These are phyloP conservation scores for Pachydiplax longipennis DNA, from an alignment of 2,888 invertebrate species.

Conservation along the genomic window DNA sequence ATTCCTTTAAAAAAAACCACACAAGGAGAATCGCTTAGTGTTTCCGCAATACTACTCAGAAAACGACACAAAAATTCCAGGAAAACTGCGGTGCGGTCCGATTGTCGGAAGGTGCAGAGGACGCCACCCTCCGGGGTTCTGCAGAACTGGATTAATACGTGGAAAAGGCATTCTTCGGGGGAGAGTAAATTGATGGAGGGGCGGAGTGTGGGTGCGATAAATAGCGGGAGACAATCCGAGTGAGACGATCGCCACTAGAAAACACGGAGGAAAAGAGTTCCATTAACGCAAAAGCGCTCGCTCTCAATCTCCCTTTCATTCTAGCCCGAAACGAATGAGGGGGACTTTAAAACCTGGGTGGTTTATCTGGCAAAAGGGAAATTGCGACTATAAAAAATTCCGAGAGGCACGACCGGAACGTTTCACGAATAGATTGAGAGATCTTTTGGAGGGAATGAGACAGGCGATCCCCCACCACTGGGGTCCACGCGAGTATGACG, in stretches of 20 bases:
- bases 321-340: background rate
- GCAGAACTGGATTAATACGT: background rate
- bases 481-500: background rate
- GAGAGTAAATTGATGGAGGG: background rate
- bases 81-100: background rate
- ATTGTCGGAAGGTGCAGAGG: background rate
- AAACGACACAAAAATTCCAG: background rate
- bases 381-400: background rate
- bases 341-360: background rate
- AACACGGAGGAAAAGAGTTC: background rate
- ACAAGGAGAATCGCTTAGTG: too few species aligned
- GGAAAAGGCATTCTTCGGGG: background rate
- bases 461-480: background rate
- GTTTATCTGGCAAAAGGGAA: background rate
- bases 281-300: background rate
- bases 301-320: background rate
- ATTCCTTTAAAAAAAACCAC: too few species aligned
- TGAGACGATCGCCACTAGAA: background rate
- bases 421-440: background rate
- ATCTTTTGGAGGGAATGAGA: background rate
- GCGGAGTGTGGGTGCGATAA: background rate
- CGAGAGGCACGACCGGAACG: background rate
- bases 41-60: background rate
- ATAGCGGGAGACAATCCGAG: background rate
- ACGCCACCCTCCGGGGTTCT: background rate